Evolutionary conservation across 2,888 invertebrate genomes (phyloP).

Genomic region (Tetheella fluctuosa): DNA sequence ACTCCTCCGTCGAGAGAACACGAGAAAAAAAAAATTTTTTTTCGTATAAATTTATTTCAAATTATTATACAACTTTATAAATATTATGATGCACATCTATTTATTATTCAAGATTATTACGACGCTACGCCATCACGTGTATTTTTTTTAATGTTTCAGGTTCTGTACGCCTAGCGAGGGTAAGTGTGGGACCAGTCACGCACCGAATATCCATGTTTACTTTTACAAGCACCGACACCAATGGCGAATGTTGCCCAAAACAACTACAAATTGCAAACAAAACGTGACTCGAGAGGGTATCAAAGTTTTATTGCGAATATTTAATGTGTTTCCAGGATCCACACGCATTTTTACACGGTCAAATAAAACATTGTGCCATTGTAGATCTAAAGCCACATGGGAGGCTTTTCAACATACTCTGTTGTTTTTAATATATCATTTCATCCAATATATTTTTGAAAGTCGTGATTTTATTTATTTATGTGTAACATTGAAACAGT

Average conservation of each 20-base stretch:
- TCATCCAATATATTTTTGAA: no score
- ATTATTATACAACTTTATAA: no score
- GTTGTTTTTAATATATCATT: neutral
- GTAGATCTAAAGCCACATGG: neutral
- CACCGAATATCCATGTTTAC: slow-evolving; percentile 52
- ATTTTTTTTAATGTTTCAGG: slow-evolving; percentile 32
- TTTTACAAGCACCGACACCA: slow-evolving; percentile 50
- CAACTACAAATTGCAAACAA: slow-evolving; percentile 53
- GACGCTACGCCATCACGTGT: slow-evolving; percentile 45
- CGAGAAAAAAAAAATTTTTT: no score
- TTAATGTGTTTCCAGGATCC: slow-evolving; percentile 2
- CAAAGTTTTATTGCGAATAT: slow-evolving; percentile 29
- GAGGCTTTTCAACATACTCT: neutral
- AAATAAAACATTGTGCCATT: neutral
- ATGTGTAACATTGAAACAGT: no score
- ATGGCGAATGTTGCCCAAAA: slow-evolving; percentile 43
- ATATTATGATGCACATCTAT: neutral
- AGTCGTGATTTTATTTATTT: no score
- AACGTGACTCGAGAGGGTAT: slow-evolving; percentile 45
- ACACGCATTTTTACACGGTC: neutral
- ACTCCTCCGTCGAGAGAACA: no score
- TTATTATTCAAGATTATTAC: slow-evolving; percentile 12
- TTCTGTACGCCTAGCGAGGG: slow-evolving; percentile 37
- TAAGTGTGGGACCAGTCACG: slow-evolving; percentile 48
- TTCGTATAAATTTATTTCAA: no score